These are phyloP conservation scores for Pyrocephalus nanus DNA, from an alignment of 2,797 vertebrate species.

Conservation along the genomic window DNA sequence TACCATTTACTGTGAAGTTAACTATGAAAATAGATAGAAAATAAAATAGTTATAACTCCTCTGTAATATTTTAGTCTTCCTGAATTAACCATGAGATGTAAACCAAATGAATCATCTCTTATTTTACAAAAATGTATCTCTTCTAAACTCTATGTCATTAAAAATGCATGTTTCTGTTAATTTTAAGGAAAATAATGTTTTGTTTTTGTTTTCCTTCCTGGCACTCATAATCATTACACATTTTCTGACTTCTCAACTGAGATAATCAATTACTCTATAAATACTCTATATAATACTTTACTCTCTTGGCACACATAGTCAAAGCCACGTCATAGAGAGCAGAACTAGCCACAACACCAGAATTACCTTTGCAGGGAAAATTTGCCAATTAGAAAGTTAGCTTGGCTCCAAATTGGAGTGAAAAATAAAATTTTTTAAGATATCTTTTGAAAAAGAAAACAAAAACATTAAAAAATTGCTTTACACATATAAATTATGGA, in stretches of 20 bases:
- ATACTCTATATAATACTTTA: not conserved
- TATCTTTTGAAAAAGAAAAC: not conserved
- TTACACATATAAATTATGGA: not conserved
- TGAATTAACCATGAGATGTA: not conserved
- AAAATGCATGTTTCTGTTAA: not conserved
- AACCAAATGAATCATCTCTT: not conserved
- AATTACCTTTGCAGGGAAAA: not conserved
- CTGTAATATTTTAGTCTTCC: not conserved
- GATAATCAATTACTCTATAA: not conserved
- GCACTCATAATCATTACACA: not conserved
- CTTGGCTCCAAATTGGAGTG: not conserved
- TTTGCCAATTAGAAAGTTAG: not conserved
- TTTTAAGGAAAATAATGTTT: not conserved
- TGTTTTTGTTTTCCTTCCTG: not conserved
- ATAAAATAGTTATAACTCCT: not conserved
- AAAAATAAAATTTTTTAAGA: not conserved
- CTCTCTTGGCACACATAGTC: not conserved
- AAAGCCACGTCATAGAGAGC: accelerated
- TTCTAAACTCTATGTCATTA: not conserved
- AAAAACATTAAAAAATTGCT: not conserved
- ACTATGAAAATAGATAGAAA: not conserved
- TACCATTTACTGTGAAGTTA: not conserved
- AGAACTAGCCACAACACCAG: not conserved
- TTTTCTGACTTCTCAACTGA: not conserved
- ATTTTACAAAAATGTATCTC: not conserved